Evolutionary conservation across 2,888 invertebrate species (phyloP), one percentile per base, ranked within the genome.

Genomic region (Caenorhabditis uteleia): DNA sequence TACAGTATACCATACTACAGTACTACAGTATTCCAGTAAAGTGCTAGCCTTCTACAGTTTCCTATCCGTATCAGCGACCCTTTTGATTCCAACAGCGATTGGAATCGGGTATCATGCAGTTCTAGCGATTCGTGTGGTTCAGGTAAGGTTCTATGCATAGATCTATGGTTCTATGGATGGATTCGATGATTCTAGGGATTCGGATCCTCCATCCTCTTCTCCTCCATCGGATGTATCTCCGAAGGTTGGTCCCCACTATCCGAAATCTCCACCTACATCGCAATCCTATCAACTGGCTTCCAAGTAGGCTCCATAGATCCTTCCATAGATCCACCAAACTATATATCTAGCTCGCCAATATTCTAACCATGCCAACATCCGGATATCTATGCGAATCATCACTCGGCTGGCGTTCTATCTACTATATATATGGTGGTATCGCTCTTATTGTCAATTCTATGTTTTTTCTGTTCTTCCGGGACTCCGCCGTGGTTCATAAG

Each of bases 211-310:
- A 61, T 73, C 12, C 48, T 64, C 7, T 70, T 64, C 44, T 58
- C 68, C 20, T 60, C 69, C 0, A 68, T 66, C 14, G 73, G 73
- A 6, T 49, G 44, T 21, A 70, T 73, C 36, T 55, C 70, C 2
- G 48, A 64, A 25, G 57, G 57, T 18, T 73, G 73, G 73, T 33
- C 65, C 16, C 64, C 69, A 4, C 40, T 57, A 10, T 40, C 62
- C 10, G 67, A 61, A 23, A 61, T 58, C 25, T 58, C 58, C n/a
- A 54, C 61, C 12, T 73, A 61, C 46, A 62, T 73, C 14, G 71
- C 71, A 12, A 47, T 66, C n/a, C 21, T 71, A 3, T 68, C 71
- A 1, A 45, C 57, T 3, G 65, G 61, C 8, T 59, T 66, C 34
- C 70, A 70, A 48, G 61, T 69, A 12, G 7, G n/a, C 7, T 14